Evolutionary conservation across 1,140 invertebrate species (phyloP).

Genomic region (Cephus cinctus): DNA sequence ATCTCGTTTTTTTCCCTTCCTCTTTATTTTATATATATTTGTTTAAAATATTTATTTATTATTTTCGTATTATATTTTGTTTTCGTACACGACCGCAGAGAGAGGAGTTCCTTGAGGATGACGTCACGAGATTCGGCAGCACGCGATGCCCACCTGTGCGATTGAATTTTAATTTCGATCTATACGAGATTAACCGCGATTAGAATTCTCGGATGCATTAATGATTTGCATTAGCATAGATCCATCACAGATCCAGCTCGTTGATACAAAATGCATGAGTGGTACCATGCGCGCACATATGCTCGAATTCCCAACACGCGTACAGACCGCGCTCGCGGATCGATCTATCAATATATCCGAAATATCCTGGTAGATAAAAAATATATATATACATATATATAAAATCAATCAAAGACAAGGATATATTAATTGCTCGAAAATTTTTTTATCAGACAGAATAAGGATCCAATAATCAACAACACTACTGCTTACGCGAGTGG

Average conservation of each 20-base stretch:
- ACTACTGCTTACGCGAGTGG: conserved; percentile 17
- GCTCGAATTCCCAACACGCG: conserved; percentile 25
- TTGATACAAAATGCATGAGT: conserved; percentile 20
- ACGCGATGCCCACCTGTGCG: conserved; percentile 42
- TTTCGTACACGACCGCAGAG: too few species aligned
- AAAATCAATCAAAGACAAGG: too few species aligned
- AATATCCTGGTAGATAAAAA: too few species aligned
- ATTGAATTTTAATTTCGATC: conserved; percentile 41
- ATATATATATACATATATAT: too few species aligned
- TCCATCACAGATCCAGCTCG: conserved; percentile 34
- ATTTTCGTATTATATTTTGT: too few species aligned
- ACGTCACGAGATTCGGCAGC: conserved; percentile 16
- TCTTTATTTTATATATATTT: too few species aligned
- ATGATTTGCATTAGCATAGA: conserved; percentile 52
- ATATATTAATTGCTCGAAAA: too few species aligned
- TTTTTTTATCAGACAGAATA: too few species aligned
- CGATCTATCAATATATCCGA: conserved; percentile 23
- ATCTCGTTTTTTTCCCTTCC: too few species aligned
- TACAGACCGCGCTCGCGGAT: conserved; percentile 16
- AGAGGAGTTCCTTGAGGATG: too few species aligned
- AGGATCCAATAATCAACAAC: too few species aligned
- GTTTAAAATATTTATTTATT: too few species aligned
- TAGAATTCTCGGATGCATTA: conserved; percentile 45
- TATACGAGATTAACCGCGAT: conserved; percentile 29
- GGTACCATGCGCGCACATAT: conserved; percentile 25